Evolutionary conservation across 1,140 invertebrate genomes (phyloP).

Genomic region (Gryon sp.): DNA sequence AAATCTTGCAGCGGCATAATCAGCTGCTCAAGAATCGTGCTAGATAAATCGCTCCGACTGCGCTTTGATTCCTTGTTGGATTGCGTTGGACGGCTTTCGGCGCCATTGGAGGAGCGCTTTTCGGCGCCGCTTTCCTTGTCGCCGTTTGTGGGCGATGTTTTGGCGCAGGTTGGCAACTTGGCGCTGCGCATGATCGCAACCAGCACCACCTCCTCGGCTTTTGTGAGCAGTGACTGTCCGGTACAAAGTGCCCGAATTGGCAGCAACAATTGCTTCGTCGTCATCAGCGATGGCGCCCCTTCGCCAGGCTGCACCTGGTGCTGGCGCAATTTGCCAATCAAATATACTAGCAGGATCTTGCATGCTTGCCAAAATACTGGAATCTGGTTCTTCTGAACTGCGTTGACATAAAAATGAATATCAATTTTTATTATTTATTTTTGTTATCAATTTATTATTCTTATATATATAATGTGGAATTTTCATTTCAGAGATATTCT

Average conservation of each 20-base stretch:
- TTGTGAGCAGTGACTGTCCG: conserved; percentile 80
- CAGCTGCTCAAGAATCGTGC: conserved; percentile 84
- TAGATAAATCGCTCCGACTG: conserved; percentile 82
- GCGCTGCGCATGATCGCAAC: conserved; percentile 85
- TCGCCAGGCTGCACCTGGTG: conserved; percentile 69
- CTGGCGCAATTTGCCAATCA: conserved; percentile 80
- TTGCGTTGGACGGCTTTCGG: neutral
- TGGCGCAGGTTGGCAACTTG: conserved; percentile 82
- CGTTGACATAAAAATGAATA: conserved; percentile 13
- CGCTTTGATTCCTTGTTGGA: conserved; percentile 73
- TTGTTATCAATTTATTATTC: too few relatives aligned
- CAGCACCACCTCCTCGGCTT: conserved; percentile 82
- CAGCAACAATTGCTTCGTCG: conserved; percentile 81
- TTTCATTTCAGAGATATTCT: too few relatives aligned
- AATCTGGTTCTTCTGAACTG: conserved; percentile 84
- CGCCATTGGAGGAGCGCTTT: conserved; percentile 7
- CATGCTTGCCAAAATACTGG: conserved; percentile 81
- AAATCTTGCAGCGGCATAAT: conserved; percentile 83
- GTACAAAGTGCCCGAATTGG: conserved; percentile 82
- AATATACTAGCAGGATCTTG: conserved; percentile 81
- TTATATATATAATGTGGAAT: too few relatives aligned
- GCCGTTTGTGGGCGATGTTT: conserved; percentile 79
- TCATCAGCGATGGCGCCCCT: conserved; percentile 72
- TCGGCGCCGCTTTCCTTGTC: conserved; percentile 63
- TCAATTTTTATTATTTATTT: too few relatives aligned